A percentile compares a stretch with the other conserved stretches of the same genome.
Evolutionary conservation across 2,888 invertebrate species (phyloP).

Genomic region (Arctia plantaginis): DNA sequence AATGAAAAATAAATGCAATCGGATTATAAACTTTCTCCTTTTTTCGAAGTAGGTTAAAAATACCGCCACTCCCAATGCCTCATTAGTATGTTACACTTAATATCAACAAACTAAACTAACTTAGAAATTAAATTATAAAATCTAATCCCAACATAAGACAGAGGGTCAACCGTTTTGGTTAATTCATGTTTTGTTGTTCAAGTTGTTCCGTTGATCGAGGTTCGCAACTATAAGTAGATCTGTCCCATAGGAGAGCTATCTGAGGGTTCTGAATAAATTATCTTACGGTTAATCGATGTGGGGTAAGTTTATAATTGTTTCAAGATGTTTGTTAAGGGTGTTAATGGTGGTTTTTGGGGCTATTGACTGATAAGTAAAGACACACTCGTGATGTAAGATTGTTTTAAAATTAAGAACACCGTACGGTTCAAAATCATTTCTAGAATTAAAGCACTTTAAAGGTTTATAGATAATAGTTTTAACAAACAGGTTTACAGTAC

Average conservation of each 20-base stretch:
- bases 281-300: constrained; percentile 62
- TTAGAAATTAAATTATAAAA: constrained; percentile 28
- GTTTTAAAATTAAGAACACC: neutral
- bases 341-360: neutral
- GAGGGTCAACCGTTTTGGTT: constrained; percentile 46
- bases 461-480: no score
- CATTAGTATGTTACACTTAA: constrained; percentile 10
- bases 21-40: neutral
- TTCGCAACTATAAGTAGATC: constrained; percentile 64
- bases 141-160: constrained; percentile 21
- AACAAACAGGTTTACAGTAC: no score
- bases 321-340: constrained; percentile 19
- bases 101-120: constrained; percentile 20
- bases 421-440: neutral
- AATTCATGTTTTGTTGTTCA: constrained; percentile 49
- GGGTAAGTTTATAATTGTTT: constrained; percentile 60
- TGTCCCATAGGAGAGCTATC: constrained; percentile 66
- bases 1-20: no score
- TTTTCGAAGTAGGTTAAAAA: neutral
- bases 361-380: constrained; percentile 1
- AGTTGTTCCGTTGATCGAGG: constrained; percentile 67
- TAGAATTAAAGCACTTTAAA: no score
- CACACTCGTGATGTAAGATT: neutral
- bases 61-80: neutral
- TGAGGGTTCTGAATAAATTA: constrained; percentile 73